A percentile compares a stretch with the other conserved stretches of the same genome.
Conservation (phyloP, 2,888 invertebrate genomes). For the Scrobipalpa costella region DNA sequence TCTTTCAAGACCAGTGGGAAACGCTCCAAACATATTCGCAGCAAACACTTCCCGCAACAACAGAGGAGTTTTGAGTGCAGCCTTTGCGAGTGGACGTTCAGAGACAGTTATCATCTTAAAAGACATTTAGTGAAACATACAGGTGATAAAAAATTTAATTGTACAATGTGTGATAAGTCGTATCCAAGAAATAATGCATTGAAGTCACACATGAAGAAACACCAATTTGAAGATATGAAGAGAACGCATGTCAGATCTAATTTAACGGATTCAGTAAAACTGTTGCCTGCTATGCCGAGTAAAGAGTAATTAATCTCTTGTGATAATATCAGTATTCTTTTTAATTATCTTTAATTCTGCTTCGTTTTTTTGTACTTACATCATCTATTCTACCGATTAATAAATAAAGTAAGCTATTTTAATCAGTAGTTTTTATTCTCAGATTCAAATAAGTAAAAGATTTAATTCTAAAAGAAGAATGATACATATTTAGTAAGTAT, state of each 20-base stretch:
- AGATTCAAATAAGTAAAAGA: no score
- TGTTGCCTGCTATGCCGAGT: slow-evolving; percentile 40
- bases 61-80: slow-evolving; percentile 57
- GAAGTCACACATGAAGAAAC: slow-evolving; percentile 60
- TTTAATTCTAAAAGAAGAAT: no score
- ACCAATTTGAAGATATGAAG: slow-evolving; percentile 62
- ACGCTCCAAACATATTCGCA: slow-evolving; percentile 59
- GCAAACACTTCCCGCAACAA: slow-evolving; percentile 62
- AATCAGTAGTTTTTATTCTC: no score
- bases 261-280: slow-evolving; percentile 49
- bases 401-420: no score
- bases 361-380: no score
- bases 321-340: no score
- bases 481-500: no score
- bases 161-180: slow-evolving; percentile 61
- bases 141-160: slow-evolving; percentile 61
- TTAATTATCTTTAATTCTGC: no score
- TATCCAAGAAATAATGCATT: slow-evolving; percentile 61
- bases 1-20: slow-evolving; percentile 69
- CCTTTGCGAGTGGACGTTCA: slow-evolving; percentile 67
- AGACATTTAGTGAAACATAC: slow-evolving; percentile 68
- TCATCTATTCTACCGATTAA: no score
- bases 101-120: slow-evolving; percentile 65
- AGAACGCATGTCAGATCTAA: slow-evolving; percentile 46
- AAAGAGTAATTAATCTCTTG: no score